Evolutionary conservation across 1,140 invertebrate species (phyloP), one percentile per base, ranked within the genome.

Genomic region (Polypedilum vanderplanki): DNA sequence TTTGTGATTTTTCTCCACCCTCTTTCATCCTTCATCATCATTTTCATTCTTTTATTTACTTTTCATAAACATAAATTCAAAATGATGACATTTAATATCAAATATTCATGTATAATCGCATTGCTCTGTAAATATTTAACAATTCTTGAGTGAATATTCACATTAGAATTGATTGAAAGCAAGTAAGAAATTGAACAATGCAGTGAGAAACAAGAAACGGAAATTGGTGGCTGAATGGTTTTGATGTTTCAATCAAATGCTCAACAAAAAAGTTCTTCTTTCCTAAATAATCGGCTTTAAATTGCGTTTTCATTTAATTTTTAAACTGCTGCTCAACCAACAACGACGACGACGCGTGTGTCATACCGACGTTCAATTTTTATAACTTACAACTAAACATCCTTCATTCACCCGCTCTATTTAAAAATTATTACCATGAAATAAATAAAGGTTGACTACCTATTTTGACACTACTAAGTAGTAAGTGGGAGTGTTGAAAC

Each of bases 271-370:
- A 41, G 40, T 41, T 41, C 41, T 57, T 57, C 4, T 57, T 12
- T 12, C 46, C 46, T 33, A 33, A 57, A 57, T n/a, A 57, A 57
- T 57, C 46, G n/a, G 3, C n/a, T 57, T 57, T 57, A 57, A 57
- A 57, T 46, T 57, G 46, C 46, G 46, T n/a, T 57, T 57, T 12
- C n/a, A 57, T 57, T 57, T 57, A 57, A 57, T 57, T 57, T 57
- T 57, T 57, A 57, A 57, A 57, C 46, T 57, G 24, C 24, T 33
- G 46, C n/a, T 57, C 46, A 57, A 12, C n/a, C 10, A 57, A 57
- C n/a, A 57, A 57, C n/a, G 46, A 15, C 46, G 46, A 57, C n/a
- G 46, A 15, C 46, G 46, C 46, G 46, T 57, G 46, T 57, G 46
- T 57, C 46, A 57, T 1, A n/a, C 46, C 46, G 46, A n/a, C 46